Conservation (phyloP, 2,888 invertebrate genomes). For the Aethes cnicana region DNA sequence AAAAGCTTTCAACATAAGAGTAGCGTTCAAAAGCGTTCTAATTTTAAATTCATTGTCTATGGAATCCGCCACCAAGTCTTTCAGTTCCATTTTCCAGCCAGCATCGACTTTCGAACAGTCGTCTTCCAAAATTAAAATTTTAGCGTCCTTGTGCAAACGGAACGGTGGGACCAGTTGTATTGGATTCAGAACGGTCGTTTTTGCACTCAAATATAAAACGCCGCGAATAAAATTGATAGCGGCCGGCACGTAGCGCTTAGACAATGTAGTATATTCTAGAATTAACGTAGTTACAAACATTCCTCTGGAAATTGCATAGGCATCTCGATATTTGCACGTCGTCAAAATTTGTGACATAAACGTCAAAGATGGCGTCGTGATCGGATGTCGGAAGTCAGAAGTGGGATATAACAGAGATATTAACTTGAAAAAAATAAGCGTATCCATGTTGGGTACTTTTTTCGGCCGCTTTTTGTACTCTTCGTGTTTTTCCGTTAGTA, state of each 20-base stretch:
- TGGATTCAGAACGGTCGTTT: conserved; percentile 82
- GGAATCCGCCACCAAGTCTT: conserved; percentile 79
- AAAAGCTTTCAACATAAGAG: conserved; percentile 83
- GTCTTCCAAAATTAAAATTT: conserved; percentile 82
- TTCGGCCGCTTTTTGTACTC: conserved; percentile 83
- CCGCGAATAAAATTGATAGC: conserved; percentile 90
- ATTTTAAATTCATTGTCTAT: conserved; percentile 86
- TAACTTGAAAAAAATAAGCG: conserved; percentile 91
- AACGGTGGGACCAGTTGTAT: conserved; percentile 87
- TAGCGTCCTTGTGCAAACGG: conserved; percentile 76
- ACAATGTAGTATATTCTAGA: conserved; percentile 89
- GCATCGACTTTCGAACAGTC: conserved; percentile 66
- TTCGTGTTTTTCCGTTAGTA: conserved; percentile 87
- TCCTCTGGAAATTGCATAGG: conserved; percentile 88
- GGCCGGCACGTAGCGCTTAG: conserved; percentile 91
- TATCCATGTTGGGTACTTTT: conserved; percentile 85
- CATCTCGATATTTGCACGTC: conserved; percentile 83
- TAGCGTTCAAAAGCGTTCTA: conserved; percentile 77
- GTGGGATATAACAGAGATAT: conserved; percentile 92
- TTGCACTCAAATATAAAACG: conserved; percentile 86
- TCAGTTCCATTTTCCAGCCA: conserved; percentile 72
- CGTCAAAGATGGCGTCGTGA: conserved; percentile 92
- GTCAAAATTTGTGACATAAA: conserved; percentile 92
- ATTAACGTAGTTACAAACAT: conserved; percentile 88
- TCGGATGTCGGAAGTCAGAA: conserved; percentile 94